Evolutionary conservation across 2,888 invertebrate genomes (phyloP).

Genomic region (Acleris sparsana): DNA sequence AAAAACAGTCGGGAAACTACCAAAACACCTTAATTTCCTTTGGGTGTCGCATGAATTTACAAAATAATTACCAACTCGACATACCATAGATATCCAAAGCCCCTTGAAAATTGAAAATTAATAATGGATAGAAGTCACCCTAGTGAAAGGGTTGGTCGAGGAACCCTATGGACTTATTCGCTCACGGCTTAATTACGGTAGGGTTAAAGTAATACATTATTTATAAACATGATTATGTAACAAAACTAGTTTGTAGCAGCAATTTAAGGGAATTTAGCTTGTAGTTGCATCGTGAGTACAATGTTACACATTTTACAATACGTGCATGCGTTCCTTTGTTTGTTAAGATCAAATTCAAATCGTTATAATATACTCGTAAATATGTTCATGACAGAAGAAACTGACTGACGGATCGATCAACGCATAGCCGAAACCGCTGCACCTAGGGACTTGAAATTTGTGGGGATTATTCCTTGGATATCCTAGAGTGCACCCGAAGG

Average conservation of each 20-base stretch:
- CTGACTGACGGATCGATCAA: too few relatives aligned
- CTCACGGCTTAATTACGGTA: conserved; percentile 18
- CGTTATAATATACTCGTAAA: too few relatives aligned
- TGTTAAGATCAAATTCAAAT: too few relatives aligned
- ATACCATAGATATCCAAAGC: conserved; percentile 3
- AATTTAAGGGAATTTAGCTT: background rate
- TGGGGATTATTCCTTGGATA: too few relatives aligned
- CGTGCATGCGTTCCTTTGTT: too few relatives aligned
- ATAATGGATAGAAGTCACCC: conserved; percentile 25
- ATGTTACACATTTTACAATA: too few relatives aligned
- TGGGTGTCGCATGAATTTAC: conserved; percentile 4
- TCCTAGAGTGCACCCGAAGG: too few relatives aligned
- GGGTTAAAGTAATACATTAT: conserved; percentile 21
- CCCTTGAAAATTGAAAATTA: conserved; percentile 33
- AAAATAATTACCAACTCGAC: conserved; percentile 23
- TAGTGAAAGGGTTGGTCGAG: conserved; percentile 17
- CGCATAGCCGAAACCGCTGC: too few relatives aligned
- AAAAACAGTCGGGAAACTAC: too few relatives aligned
- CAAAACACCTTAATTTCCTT: too few relatives aligned
- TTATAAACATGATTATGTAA: conserved; percentile 8
- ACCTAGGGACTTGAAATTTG: too few relatives aligned
- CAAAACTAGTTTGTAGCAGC: background rate
- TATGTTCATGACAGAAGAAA: too few relatives aligned
- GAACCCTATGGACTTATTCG: conserved; percentile 1
- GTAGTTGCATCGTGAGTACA: background rate